Base-by-base conservation (phyloP, 2,113 vertebrate species). In the Sapajus apella region DNA sequence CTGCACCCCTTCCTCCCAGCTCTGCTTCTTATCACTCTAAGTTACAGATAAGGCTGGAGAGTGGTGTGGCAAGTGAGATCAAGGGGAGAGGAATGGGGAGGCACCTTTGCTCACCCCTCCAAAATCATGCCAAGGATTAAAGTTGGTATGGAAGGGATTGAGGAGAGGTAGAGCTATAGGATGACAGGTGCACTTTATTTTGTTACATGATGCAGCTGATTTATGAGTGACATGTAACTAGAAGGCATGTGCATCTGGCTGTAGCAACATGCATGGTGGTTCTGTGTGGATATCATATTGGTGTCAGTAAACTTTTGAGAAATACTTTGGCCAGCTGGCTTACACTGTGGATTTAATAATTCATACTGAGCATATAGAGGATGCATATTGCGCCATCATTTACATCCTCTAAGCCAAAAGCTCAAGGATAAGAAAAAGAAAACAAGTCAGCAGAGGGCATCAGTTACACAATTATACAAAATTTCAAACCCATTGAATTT, bases 391-490 rank as follows among this genome's bases (percentile, higher is more conserved):
- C 58, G 32, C 80, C 40, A 30, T 88, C 45, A 8, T 58, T 58
- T 43, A 81, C 25, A 47, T 35, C 37, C 81, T 91, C 18, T 16
- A 68, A 97, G 61, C 81, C 77, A 88, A 90, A 97, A 87, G 47
- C 61, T 94, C 55, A 80, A 93, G 73, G 61, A 91, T 43, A 72
- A 95, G 94, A 72, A 68, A 89, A 85, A 40, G 43, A 37, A 81
- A 88, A 50, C 27, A 68, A 80, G 81, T 92, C 98, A 95, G 96
- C 87, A 98, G 98, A 97, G 98, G 97, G 98, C 96, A 80, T 75
- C 95, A 87, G 80, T 82, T 30, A 76, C 92, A 87, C 79, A 91
- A 6, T 87, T 91, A 93, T 81, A 64, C 27, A 17, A 0, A n/a
- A 37, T 87, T 81, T 88, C 61, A 81, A 87, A 73, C 17, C 8